phyloP scores from a whole-genome alignment of 2,113 vertebrate species.

The Alethe diademata region DNA sequence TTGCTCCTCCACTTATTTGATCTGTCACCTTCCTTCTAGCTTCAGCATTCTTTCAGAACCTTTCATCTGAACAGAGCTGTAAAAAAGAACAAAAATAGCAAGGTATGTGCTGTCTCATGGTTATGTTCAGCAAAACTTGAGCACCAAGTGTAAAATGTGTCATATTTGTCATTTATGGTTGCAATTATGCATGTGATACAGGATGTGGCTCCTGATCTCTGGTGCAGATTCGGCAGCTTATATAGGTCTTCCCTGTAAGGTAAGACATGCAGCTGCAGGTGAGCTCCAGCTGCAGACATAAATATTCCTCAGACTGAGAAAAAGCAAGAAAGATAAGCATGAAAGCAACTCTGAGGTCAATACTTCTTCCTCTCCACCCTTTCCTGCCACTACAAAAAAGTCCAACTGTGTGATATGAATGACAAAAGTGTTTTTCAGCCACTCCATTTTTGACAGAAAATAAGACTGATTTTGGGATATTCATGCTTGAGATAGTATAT shows the following conservation, averaged over 20 bases:
- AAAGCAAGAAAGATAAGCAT: neutral
- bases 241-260: neutral
- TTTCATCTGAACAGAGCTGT: neutral
- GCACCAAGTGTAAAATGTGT: neutral
- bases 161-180: neutral
- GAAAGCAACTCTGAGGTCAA: neutral
- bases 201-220: neutral
- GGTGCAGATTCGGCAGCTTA: neutral
- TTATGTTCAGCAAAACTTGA: neutral
- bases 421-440: neutral
- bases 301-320: neutral
- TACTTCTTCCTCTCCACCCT: neutral
- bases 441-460: neutral
- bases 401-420: neutral
- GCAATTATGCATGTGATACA: neutral
- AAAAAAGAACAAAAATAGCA: neutral
- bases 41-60: neutral
- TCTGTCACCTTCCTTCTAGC: neutral
- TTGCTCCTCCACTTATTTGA: neutral
- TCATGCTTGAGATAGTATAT: neutral
- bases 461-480: neutral
- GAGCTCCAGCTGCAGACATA: neutral
- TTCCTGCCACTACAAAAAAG: neutral
- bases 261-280: neutral
- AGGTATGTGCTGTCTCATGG: neutral